Conservation (phyloP, 1,140 invertebrate species). For the Calephelis virginiensis region DNA sequence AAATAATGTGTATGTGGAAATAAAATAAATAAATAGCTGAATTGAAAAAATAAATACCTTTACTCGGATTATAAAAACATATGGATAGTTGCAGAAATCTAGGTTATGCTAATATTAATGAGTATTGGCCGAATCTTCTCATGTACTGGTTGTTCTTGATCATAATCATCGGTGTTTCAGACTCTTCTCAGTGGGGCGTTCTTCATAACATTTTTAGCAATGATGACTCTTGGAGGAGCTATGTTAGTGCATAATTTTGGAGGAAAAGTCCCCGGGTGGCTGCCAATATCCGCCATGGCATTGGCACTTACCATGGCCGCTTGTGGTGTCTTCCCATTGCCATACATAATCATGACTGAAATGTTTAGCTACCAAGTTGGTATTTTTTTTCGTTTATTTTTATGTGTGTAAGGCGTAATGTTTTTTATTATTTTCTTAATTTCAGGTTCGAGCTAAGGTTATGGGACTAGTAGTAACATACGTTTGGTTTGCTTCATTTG, state of each 20-base stretch:
- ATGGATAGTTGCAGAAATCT: no score
- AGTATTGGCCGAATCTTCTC: no score
- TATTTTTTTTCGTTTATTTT: neutral
- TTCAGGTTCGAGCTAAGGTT: slow-evolving; percentile 51
- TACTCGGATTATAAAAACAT: no score
- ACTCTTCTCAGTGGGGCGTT: slow-evolving; percentile 29
- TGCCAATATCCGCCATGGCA: slow-evolving; percentile 40
- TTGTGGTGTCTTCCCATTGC: slow-evolving; percentile 37
- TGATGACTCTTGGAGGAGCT: slow-evolving; percentile 28
- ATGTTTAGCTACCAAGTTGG: slow-evolving; percentile 47
- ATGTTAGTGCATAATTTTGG: slow-evolving; percentile 35
- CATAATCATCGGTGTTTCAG: slow-evolving; percentile 28
- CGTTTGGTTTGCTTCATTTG: slow-evolving; percentile 43
- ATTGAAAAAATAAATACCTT: no score
- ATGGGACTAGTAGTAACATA: slow-evolving; percentile 39
- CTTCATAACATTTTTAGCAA: slow-evolving; percentile 28
- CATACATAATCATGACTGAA: slow-evolving; percentile 47
- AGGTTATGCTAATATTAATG: no score
- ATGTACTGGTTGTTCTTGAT: no score
- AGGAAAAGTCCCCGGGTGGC: slow-evolving; percentile 36
- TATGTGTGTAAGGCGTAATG: neutral
- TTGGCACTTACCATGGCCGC: slow-evolving; percentile 34
- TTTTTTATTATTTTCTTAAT: slow-evolving; percentile 9
- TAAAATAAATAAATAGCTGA: no score
- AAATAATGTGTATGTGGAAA: no score